Percentiles rank a stretch among this genome's conserved stretches.
Conservation (phyloP, 2,113 vertebrate genomes). For the Scomber colias region DNA sequence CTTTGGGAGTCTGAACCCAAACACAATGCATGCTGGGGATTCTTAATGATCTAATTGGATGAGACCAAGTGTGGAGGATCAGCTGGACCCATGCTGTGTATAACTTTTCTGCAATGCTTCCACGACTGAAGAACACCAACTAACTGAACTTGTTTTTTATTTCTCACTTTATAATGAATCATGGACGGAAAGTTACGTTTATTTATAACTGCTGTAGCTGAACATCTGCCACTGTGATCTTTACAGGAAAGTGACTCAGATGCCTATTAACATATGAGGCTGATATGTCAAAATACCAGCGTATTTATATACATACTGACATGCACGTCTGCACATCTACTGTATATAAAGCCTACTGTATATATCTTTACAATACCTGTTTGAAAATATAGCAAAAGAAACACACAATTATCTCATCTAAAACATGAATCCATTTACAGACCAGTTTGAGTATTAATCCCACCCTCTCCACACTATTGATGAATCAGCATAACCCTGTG, state of each 20-base stretch:
- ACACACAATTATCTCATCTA: not conserved
- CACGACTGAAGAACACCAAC: no score
- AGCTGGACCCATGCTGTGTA: no score
- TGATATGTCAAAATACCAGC: not conserved
- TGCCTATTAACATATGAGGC: not conserved
- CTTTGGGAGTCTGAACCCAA: no score
- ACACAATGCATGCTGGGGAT: no score
- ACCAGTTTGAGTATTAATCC: constrained; percentile 21
- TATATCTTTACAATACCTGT: not conserved
- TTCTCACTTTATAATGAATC: no score
- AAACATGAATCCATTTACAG: constrained; percentile 4
- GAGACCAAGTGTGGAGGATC: no score
- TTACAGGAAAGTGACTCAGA: constrained; percentile 19
- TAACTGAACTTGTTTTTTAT: no score
- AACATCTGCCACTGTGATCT: not conserved
- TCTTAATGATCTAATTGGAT: no score
- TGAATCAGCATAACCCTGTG: not conserved
- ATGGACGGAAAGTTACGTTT: no score
- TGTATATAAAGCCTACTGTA: not conserved
- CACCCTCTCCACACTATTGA: not conserved
- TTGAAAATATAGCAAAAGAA: not conserved
- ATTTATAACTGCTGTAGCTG: no score
- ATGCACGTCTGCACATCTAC: not conserved
- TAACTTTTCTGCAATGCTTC: no score
- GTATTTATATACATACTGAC: not conserved